A percentile compares a stretch with the other conserved stretches of the same genome.
These are phyloP conservation scores for Eubasilissa splendida DNA, from an alignment of 2,888 invertebrate species.

Conservation along the genomic window DNA sequence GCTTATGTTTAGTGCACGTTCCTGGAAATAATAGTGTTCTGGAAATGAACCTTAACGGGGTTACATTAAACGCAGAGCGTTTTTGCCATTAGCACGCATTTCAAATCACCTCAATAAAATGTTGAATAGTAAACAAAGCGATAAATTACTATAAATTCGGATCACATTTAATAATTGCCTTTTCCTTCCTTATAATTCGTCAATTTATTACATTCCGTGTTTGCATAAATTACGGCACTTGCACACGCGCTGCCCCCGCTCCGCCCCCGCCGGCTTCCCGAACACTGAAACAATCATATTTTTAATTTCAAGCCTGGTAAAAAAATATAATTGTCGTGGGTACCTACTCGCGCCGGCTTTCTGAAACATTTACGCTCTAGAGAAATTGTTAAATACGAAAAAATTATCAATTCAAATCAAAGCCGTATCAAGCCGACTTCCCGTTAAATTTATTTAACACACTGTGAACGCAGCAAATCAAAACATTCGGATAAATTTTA, in stretches of 20 bases:
- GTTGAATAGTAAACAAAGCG: conserved; percentile 21
- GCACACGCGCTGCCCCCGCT: neutral
- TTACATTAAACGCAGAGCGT: neutral
- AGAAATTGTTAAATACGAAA: too few species aligned
- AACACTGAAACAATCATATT: neutral
- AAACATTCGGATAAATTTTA: too few species aligned
- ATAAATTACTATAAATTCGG: conserved; percentile 25
- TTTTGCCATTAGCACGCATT: conserved; percentile 27
- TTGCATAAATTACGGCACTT: conserved; percentile 24
- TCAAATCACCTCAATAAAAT: conserved; percentile 29
- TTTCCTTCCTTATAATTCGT: conserved; percentile 32
- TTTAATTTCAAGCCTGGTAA: neutral
- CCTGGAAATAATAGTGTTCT: neutral
- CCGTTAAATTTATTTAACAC: too few species aligned
- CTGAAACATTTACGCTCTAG: too few species aligned
- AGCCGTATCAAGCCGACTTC: too few species aligned
- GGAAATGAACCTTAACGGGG: neutral
- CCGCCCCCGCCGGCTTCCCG: neutral
- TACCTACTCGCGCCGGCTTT: too few species aligned
- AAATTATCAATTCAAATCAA: too few species aligned
- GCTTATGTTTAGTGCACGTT: too few species aligned
- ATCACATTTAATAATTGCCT: conserved; percentile 32
- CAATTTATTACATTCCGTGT: conserved; percentile 31
- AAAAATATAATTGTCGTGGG: too few species aligned
- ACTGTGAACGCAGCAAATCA: too few species aligned